Evolutionary conservation across 2,113 vertebrate genomes (phyloP), one percentile per base, ranked within the genome.

Genomic region (Corynorhinus townsendii): DNA sequence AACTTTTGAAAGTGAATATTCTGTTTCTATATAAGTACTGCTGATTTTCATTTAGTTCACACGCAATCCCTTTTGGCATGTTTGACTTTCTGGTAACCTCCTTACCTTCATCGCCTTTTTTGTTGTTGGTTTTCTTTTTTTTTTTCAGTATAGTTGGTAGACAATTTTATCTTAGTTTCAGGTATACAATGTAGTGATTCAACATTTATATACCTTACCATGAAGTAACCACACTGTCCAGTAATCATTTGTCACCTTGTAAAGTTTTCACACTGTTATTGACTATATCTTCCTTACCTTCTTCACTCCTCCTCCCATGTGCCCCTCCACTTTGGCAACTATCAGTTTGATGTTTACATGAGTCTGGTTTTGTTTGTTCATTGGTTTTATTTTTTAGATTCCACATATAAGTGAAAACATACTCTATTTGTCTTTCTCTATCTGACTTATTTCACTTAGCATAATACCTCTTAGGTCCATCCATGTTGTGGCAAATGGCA

Each of bases 11-110:
- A 97, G 96, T 97, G 96, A 97, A 24, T 80, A 28, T 95, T 96
- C 96, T 97, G 95, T 83, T 95, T 82, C 98, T 97, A 97, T 98
- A 96, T 77, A 98, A 96, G 96, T 96, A 96, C 96, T 97, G 98
- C 98, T 98, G 91, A 90, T 94, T 96, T 86, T 43, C 79, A 97
- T 97, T 98, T 98, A 93, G 98, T 98, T 98, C 97, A 98, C 98
- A 98, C 97, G 97, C 96, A 98, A 98, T 97, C 98, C 97, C 97
- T 98, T 97, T 98, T 98, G 98, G 98, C 98, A 98, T 98, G 98
- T 97, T 97, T 98, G 97, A 98, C 97, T 98, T 98, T 97, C 97
- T 97, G 97, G 95, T 98, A 98, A 97, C 92, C 96, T 96, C 95
- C 92, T 98, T 95, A 98, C 97, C 96, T 97, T 97, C 97, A 96